Evolutionary conservation across 1,140 invertebrate species (phyloP), one percentile per base, ranked within the genome.

Genomic region (Drosophila paulistorum): DNA sequence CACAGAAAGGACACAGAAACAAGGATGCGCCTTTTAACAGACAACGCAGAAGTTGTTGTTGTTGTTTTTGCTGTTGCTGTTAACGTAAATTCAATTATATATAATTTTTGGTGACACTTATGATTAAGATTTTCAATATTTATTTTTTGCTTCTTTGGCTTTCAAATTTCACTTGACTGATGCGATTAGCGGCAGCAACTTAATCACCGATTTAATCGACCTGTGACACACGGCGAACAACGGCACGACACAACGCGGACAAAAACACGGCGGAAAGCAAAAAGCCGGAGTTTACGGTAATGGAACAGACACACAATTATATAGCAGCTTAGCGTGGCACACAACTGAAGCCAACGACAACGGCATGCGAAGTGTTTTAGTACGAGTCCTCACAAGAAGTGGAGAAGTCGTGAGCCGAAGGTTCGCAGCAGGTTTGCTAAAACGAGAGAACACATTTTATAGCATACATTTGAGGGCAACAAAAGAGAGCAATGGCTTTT

Each of bases 341-440:
- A 81, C 81, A 86, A 86, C 83, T 86, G 83, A 71, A 77, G 83
- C 73, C 83, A 77, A 87, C 79, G 83, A 83, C 76, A 79, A 87
- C 79, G 83, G 76, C 83, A 68, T 87, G 76, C 83, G 73, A 86
- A 86, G 83, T 86, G 83, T 68, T 84, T 39, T 68, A 33, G 51
- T 33, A 42, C 51, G 65, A 45, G 42, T 33, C 51, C n/a, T 54
- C 59, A 54, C 33, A 7, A 45, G 30, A 35, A 68, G 59, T 70
- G 70, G 70, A 78, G 41, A n/a, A 33, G 17, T 26, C 51, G 30
- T 10, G 58, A 23, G 9, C 17, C 45, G 45, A 51, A 51, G 45
- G 13, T 7, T 45, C 7, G 41, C 41, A 30, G 3, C 5, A 45
- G 23, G 45, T 39, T 30, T 10, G 59, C 68, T 71, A 48, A 62